Base-by-base conservation (phyloP, 1,140 invertebrate species). In the Cardiocondyla obscurior region DNA sequence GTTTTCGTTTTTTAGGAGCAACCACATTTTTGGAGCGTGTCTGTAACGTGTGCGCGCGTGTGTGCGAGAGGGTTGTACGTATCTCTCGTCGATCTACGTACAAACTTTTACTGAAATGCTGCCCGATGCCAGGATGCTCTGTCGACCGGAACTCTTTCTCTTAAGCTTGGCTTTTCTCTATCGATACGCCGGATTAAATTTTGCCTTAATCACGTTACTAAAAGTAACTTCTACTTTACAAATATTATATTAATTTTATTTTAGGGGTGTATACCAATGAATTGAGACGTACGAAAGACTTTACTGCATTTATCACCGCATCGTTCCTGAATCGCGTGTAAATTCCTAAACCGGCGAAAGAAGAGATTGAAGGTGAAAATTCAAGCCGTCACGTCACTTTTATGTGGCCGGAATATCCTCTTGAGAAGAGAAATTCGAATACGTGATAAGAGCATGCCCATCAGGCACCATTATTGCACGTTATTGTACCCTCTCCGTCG, bases 21-120 rank as follows among this genome's bases (percentile, higher is more conserved):
- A 89, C 87, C 86, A 84, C 89, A 88, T 89, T 85, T 39, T 70
- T 86, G 87, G 85, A 87, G 87, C 85, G 74, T 90, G 82, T 88
- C 72, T 89, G 5, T 46, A 14, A 8, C 5, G 44, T 46, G 44
- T 46, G 16, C 14, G 53, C 5, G 28, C 49, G 62, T 82, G 70
- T 77, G 72, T 86, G 82, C 10, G 39, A 42, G 36, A 36, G 36
- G 10, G 36, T 10, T 42, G 58, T 10, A 30, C 30, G 25, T 42
- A 36, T 42, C 22, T 65, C 25, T 62, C 42, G 67, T 44, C 10
- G 8, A 51, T 42, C 12, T 53, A 12, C 33, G 60, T 65, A 77
- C 74, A 77, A 77, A 25, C 39, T 44, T 39, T 28, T 77, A 60
- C 62, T 33, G n/a, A 30, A 7, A 69, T 79, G 65, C 22, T 19